A percentile compares a stretch with the other conserved stretches of the same genome.
Conservation (phyloP, 1,140 invertebrate species). For the Temnothorax longispinosus region DNA sequence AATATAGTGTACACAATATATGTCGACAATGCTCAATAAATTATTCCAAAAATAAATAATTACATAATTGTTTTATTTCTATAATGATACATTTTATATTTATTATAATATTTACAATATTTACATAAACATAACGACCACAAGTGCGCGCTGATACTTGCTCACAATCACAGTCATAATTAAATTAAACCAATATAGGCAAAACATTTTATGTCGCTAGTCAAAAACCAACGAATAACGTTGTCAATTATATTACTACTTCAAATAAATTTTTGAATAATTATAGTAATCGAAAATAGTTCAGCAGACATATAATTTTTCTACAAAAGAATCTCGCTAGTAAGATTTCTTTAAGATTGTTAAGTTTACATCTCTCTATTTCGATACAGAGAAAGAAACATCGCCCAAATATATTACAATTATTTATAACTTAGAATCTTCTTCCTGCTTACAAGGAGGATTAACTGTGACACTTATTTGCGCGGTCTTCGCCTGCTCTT, state of each 20-base stretch:
- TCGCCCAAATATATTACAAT: background rate
- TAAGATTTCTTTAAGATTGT: background rate
- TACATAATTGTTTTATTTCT: conserved; percentile 34
- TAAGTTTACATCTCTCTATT: conserved; percentile 4
- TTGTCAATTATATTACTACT: background rate
- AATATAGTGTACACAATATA: too few species aligned
- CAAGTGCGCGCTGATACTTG: background rate
- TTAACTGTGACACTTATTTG: background rate
- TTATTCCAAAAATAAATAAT: conserved; percentile 3
- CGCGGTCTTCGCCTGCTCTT: conserved; percentile 26
- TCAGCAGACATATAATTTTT: conserved; percentile 5
- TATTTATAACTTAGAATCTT: conserved; percentile 37
- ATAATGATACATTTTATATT: background rate
- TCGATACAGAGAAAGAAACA: background rate
- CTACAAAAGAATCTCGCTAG: background rate
- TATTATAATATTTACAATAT: conserved; percentile 53
- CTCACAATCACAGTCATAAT: conserved; percentile 7
- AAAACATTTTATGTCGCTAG: conserved; percentile 20
- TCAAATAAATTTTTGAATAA: conserved; percentile 5
- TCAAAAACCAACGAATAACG: background rate
- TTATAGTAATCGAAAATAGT: background rate
- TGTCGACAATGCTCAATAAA: background rate
- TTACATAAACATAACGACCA: conserved; percentile 1
- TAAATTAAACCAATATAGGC: background rate
- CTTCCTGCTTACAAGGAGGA: background rate